These are phyloP conservation scores for Cricetomys ansorgei DNA, from an alignment of 2,113 vertebrate genomes.

Conservation along the genomic window DNA sequence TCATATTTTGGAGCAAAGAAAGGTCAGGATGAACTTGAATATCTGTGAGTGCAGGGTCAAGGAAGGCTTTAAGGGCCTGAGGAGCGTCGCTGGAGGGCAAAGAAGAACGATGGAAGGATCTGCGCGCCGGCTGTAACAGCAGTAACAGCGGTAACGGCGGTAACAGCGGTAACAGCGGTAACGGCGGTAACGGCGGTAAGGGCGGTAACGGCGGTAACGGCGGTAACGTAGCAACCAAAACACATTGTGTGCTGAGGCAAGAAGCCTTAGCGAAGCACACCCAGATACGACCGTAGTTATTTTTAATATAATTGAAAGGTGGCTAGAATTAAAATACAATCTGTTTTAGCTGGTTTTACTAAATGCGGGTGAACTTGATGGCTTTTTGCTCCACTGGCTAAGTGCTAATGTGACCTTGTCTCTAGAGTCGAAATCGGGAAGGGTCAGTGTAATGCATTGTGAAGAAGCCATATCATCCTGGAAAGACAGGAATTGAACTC, in stretches of 20 bases:
- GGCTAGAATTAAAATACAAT: background rate
- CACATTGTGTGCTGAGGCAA: background rate
- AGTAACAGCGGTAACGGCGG: background rate
- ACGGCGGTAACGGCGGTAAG: no score
- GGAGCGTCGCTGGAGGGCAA: background rate
- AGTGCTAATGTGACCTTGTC: background rate
- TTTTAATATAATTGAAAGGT: slow-evolving; percentile 17
- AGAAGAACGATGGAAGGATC: background rate
- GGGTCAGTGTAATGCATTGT: background rate
- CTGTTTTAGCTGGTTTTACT: background rate
- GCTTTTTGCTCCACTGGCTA: background rate
- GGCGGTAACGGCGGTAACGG: background rate
- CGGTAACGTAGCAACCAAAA: background rate
- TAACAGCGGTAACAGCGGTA: background rate
- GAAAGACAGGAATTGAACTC: background rate
- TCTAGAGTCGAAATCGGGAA: background rate
- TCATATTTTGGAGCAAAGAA: background rate
- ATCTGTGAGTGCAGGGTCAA: background rate
- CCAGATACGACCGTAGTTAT: background rate
- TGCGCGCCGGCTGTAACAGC: background rate
- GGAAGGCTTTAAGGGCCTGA: background rate
- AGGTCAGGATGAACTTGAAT: background rate
- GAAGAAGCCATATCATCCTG: background rate
- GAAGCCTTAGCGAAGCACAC: background rate
- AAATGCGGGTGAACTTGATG: background rate